Evolutionary conservation across 1,140 invertebrate species (phyloP), one percentile per base, ranked within the genome.

Genomic region (Atopsyche davidsoni): DNA sequence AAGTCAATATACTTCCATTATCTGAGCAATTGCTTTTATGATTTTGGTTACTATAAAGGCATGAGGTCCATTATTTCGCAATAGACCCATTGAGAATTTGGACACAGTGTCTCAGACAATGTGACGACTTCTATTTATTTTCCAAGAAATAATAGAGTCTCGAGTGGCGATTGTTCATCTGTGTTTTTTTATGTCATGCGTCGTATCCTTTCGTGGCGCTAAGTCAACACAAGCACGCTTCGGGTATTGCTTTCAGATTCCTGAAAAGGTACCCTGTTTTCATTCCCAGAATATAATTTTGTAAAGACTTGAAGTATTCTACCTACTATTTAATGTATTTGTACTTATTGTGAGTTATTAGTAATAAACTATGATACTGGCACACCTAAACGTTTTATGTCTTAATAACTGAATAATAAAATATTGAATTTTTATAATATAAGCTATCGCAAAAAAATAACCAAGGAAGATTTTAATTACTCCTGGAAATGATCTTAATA

Each of bases 191-290:
- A 35, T 14, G 40, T 54, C 41, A 49, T 46, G 43, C n/a, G 46
- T 36, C 32, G n/a, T 24, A 47, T 41, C 42, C 35, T 57, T 51
- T 25, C 16, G 21, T 48, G 28, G 39, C 18, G 14, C 40, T 38
- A 41, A 32, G 44, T 46, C 41, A 55, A 55, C 43, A 55, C 25
- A 2, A 46, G 34, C 54, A 57, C 54, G 54, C 54, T 49, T 46
- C 45, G 17, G 54, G 35, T 41, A 43, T 52, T 49, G 25, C 36
- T 50, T 40, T 42, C 39, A 19, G 22, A 19, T 23, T 49, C 6
- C 13, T 13, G 16, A 22, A 43, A 43, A 43, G 19, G 39, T 17
- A 16, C 9, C 19, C 19, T 22, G 11, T 36, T 36, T 36, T 36
- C 35, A 40, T 40, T 40, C 14, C 11, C n/a, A 40, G 38, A 40